Evolutionary conservation across 2,113 vertebrate species (phyloP), one percentile per base, ranked within the genome.

Genomic region (Guaruba guarouba): DNA sequence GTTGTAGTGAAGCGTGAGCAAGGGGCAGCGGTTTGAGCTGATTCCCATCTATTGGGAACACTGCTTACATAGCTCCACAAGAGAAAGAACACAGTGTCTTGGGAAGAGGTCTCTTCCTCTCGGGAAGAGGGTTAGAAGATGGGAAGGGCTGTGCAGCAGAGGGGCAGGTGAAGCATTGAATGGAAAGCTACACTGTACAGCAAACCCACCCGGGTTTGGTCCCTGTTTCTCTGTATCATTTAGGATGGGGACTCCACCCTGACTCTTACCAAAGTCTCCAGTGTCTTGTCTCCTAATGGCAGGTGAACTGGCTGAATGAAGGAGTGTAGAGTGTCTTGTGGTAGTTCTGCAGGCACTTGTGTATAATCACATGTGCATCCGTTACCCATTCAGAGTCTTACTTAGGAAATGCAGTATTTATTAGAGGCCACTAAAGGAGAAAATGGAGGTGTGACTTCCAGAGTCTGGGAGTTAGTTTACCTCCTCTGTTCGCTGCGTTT

Each of bases 301-400:
- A 4, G 28, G 24, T 1, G 3, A 33, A 1, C 1, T 1, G 6
- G 28, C 54, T 31, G 51, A 52, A 33, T 8, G 49, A 14, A 20
- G 44, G 28, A n/a, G 49, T 6, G 33, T 27, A 4, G 19, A 9
- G 31, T 17, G 43, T 31, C 48, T 28, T 31, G 17, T 16, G 41
- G 49, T 35, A 41, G 28, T 24, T 35, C 43, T 52, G 35, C 10
- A n/a, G 75, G 31, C 31, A 1, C 37, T 39, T 0, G 17, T 17
- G 31, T 48, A 1, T 7, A 28, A 18, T 52, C 27, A 3, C 39
- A 17, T 2, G 13, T 2, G 57, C 33, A n/a, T 59, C 57, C 9
- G 4, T 59, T 59, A 35, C 22, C 57, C 95, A 80, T 91, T 92
- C 94, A 94, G 95, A 46, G 64, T 62, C 46, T 55, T 35, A 15